These are phyloP conservation scores for Leptodactylus fallax DNA, from an alignment of 2,797 vertebrate genomes.

Conservation along the genomic window DNA sequence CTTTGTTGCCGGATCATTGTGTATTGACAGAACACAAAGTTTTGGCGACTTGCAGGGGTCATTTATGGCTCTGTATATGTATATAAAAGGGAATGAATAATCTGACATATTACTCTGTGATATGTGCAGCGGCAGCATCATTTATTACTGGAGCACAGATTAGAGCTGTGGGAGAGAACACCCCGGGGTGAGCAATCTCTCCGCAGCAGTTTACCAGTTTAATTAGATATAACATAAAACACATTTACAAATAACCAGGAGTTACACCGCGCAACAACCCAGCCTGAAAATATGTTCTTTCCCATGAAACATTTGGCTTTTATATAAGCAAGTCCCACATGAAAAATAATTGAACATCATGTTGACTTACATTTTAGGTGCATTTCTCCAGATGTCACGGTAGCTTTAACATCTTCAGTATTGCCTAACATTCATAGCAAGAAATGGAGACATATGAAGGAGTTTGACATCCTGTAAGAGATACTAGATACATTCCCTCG, in stretches of 20 bases:
- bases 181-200: conserved; percentile 43
- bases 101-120: conserved; percentile 27
- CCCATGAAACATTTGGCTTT: conserved; percentile 16
- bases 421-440: neutral
- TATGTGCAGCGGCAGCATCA: conserved; percentile 37
- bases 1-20: neutral
- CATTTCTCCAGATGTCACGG: neutral
- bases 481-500: neutral
- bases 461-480: neutral
- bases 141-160: conserved; percentile 37
- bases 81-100: conserved; percentile 1
- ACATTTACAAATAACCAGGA: conserved; percentile 53
- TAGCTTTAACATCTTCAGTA: conserved; percentile 1
- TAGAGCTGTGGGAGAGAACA: conserved; percentile 28
- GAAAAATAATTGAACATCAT: neutral
- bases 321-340: neutral
- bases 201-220: conserved; percentile 40
- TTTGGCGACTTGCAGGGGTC: neutral
- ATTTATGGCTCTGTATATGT: conserved; percentile 14
- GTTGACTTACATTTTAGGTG: conserved; percentile 18
- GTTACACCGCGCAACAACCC: neutral
- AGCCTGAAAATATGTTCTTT: neutral
- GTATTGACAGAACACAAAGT: neutral
- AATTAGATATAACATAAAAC: conserved; percentile 53
- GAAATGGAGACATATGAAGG: neutral